Evolutionary conservation across 2,113 vertebrate species (phyloP), one percentile per base, ranked within the genome.

Genomic region (Psittacara wagleri): DNA sequence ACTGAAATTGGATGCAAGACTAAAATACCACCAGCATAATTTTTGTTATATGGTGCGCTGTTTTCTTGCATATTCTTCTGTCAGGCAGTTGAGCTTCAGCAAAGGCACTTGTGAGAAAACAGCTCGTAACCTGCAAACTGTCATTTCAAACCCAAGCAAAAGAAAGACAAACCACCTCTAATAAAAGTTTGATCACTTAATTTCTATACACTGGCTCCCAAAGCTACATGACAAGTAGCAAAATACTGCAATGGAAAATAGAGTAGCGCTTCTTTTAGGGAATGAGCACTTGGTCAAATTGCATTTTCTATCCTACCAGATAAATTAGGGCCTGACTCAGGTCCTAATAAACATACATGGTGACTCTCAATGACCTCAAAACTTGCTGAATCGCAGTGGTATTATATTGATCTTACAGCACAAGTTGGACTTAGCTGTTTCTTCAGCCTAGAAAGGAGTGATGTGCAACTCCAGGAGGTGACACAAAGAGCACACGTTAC

Each of bases 1-100:
- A 84, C 52, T 64, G 80, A 95, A 93, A 94, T 94, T 94, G 92
- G 88, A 91, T 94, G 95, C 78, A 91, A 87, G 86, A 81, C 84
- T 91, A 92, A 92, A 95, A 89, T 94, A 96, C 44, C 70, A 87
- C 74, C 62, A 79, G 49, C 74, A 82, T 87, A 0, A 88, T 73
- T 95, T 93, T 77, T 94, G 44, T 90, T 90, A 80, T 57, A 92
- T 13, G 63, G 63, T 57, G 57, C 48, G 62, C 69, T 64, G 74
- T 91, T 94, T 92, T 90, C 63, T 92, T 95, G 72, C 67, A 83
- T 84, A 94, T 74, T 88, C 88, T 70, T 8, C 57, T 75, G 43
- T 64, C 55, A 63, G 61, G 24, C n/a, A 93, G 79, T 3, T 78
- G 46, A 82, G 41, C 37, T 83, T 73, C 93, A 88, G 37, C 52